phyloP scores from a whole-genome alignment of 2,888 invertebrate genomes.

The Theodoxus fluviatilis region DNA sequence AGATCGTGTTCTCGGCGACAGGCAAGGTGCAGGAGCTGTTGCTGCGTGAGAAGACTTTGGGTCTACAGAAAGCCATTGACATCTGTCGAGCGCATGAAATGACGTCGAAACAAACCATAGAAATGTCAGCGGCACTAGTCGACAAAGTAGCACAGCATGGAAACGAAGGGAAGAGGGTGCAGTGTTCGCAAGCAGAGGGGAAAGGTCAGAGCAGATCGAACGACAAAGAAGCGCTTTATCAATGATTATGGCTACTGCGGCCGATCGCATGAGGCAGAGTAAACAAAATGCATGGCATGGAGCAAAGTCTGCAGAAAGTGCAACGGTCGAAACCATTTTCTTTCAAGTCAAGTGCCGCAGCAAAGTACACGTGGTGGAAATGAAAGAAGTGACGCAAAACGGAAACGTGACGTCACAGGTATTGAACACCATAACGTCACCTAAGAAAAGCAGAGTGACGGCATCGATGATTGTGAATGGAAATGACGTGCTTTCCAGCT shows the following conservation, averaged over 20 bases:
- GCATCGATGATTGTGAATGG: conserved; percentile 10
- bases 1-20: too few species aligned
- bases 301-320: background rate
- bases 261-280: background rate
- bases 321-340: conserved; percentile 7
- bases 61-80: too few species aligned
- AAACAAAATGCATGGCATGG: conserved; percentile 9
- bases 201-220: too few species aligned
- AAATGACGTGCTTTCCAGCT: conserved; percentile 18
- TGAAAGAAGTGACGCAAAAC: conserved; percentile 20
- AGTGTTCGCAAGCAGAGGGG: too few species aligned
- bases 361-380: background rate
- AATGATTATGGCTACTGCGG: background rate
- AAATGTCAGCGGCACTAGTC: too few species aligned
- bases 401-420: background rate
- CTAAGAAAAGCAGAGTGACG: background rate
- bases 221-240: too few species aligned
- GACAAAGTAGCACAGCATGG: too few species aligned
- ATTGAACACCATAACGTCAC: background rate
- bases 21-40: too few species aligned
- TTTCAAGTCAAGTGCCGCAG: conserved; percentile 4
- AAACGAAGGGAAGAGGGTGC: too few species aligned
- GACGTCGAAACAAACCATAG: too few species aligned
- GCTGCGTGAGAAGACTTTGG: too few species aligned
- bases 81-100: too few species aligned